Base-by-base conservation (phyloP, 2,113 vertebrate genomes). In the Rhea americana region DNA sequence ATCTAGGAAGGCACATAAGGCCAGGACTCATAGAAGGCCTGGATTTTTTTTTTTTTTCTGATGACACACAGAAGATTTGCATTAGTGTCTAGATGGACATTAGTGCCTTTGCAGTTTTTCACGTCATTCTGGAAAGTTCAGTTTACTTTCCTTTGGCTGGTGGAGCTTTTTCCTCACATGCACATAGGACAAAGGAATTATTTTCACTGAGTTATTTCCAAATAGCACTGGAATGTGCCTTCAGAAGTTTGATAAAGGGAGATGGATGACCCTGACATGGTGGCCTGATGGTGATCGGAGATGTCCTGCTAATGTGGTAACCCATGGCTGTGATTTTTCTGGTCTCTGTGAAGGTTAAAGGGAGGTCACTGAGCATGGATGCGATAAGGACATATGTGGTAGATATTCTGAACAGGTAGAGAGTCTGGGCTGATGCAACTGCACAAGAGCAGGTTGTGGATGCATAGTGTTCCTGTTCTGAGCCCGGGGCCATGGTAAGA, bases 401-500 rank as follows among this genome's bases (percentile, higher is more conserved):
- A 35, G 89, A 61, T 73, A 73, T 66, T 82, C 43, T 89, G 67
- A 87, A 30, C 26, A 87, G 28, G 32, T 77, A 76, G 86, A 79
- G 41, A 92, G 45, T 51, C 81, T 4, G 8, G 71, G 83, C 89
- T 96, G 96, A 96, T 93, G 91, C 92, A 96, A 94, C 66, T 76
- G 74, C 92, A 85, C 48, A 41, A 41, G 50, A 87, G 22, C 76
- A 93, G 85, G 88, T 7, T 90, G 91, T 93, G 62, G 77, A 94
- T 82, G 41, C 53, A 48, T 35, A 84, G 81, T 24, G 84, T 26
- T 96, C 53, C 71, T 90, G 47, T 81, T 89, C 48, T 87, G 71
- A 66, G 92, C 96, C 93, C 76, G 90, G 50, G 89, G 93, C 89
- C 84, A 87, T 8, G 58, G 93, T 91, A 95, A 94, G 92, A 96